Base-by-base conservation (phyloP, 2,888 invertebrate species). In the Limulus polyphemus region DNA sequence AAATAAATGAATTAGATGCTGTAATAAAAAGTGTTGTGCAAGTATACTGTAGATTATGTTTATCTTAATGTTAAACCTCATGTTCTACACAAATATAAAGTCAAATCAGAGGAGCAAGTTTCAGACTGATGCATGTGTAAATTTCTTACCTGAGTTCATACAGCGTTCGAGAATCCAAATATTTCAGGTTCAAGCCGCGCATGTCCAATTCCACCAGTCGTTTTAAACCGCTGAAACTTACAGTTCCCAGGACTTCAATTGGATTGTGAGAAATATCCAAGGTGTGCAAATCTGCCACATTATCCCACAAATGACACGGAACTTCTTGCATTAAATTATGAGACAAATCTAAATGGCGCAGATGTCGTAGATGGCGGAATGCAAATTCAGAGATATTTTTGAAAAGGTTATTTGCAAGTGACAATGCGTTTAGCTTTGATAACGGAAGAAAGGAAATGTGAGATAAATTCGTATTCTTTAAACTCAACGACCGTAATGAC, bases 331-430 rank as follows among this genome's bases (percentile, higher is more conserved):
- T 77, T 72, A 84, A 84, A 78, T 92, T 91, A 74, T 85, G 82
- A 68, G 86, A 84, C 69, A 92, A 77, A 73, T 87, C 83, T 67
- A 92, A 80, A 70, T 83, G 81, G 69, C 88, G 84, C 60, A 92
- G 79, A 71, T 71, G 68, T 49, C 67, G 64, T 17, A 62, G 56
- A 49, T 77, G 70, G 4, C 73, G 59, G 14, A 68, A 62, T 11
- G 66, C 59, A 70, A 85, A 84, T 56, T 86, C 81, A 57, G 88
- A 82, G 70, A 86, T 82, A 71, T 82, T 83, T 63, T 82, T 81
- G 69, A 93, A 83, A 69, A 82, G 81, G 78, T 92, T 92, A 68
- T 83, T 81, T 62, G 90, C 87, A 65, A 92, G 78, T 77, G 91
- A 90, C 69, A 92, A 82, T 71, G 83, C 82, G 51, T 87, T 84